Evolutionary conservation across 1,140 invertebrate genomes (phyloP).

Genomic region (Conus ventricosus): DNA sequence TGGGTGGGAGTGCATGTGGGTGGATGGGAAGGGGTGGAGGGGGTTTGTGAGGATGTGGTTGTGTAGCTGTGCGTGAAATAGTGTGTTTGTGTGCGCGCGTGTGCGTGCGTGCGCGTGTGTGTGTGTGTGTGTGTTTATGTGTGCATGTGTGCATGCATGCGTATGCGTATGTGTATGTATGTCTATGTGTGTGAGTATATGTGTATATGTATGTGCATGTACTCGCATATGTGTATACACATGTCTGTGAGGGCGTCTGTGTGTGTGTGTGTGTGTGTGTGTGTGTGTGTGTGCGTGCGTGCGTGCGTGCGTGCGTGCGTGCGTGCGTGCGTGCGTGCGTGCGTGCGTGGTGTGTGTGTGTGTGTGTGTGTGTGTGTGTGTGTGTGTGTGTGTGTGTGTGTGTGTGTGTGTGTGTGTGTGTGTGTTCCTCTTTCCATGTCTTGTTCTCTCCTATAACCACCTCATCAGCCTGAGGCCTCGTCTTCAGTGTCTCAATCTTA

Average conservation of each 20-base stretch:
- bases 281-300: not conserved
- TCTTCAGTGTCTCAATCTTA: no score
- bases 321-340: not conserved
- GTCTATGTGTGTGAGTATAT: not conserved
- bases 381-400: no score
- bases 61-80: not conserved
- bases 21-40: not conserved
- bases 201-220: not conserved
- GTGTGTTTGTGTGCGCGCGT: not conserved
- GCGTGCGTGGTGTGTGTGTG: not conserved
- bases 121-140: not conserved
- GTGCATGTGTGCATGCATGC: not conserved
- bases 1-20: not conserved
- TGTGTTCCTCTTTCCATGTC: no score
- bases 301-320: not conserved
- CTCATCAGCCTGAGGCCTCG: no score
- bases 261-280: slow-evolving; percentile 9
- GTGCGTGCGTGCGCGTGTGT: not conserved
- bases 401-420: no score
- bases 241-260: not conserved
- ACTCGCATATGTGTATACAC: not conserved
- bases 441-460: no score
- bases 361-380: not conserved
- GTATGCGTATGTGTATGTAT: not conserved
- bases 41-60: not conserved